Conservation (phyloP, 2,113 vertebrate species). For the Gadus macrocephalus region DNA sequence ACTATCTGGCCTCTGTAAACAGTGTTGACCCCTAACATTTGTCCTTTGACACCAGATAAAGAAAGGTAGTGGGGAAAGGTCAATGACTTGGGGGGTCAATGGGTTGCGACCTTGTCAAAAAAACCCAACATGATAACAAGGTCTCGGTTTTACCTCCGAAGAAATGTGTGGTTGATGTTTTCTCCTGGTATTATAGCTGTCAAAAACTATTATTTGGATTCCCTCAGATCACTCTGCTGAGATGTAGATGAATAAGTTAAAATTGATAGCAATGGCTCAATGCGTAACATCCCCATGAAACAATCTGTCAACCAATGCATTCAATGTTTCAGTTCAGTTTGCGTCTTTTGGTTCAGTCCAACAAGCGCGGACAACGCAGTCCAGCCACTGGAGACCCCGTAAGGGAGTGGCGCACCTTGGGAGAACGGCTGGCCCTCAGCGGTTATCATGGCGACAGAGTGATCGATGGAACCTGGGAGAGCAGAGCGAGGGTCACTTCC, state of each 20-base stretch:
- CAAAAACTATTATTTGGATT: neutral
- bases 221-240: neutral
- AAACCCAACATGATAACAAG: conserved; percentile 33
- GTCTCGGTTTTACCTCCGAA: conserved; percentile 2
- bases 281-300: no score
- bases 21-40: conserved; percentile 37
- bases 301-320: no score
- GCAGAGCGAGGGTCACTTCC: neutral
- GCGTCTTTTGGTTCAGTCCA: no score
- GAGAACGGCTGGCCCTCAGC: neutral
- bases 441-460: conserved; percentile 26
- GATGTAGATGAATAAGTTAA: no score
- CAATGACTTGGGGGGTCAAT: conserved; percentile 31
- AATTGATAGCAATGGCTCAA: no score
- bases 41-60: conserved; percentile 54
- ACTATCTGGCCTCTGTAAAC: conserved; percentile 40
- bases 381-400: neutral
- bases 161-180: neutral
- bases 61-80: conserved; percentile 33
- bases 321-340: no score
- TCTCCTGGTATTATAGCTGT: no score
- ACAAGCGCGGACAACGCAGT: no score
- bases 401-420: neutral
- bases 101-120: conserved; percentile 41
- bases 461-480: conserved; percentile 29